phyloP scores from a whole-genome alignment of 1,140 invertebrate species.

The Megalopta genalis region DNA sequence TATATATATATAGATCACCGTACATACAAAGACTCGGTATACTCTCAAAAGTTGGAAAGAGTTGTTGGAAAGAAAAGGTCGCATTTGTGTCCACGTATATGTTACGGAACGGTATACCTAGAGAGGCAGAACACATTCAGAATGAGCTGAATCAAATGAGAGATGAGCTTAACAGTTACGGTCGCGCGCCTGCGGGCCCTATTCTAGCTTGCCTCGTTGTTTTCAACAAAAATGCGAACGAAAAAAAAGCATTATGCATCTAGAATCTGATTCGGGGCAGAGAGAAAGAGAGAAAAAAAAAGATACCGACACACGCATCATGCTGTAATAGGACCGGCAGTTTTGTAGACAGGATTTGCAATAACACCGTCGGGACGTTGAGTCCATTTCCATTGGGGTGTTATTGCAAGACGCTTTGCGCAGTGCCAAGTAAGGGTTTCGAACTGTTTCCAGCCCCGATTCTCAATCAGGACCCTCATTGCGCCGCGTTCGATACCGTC shows the following conservation, averaged over 20 bases:
- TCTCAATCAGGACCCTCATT: constrained; percentile 44
- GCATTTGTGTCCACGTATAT: constrained; percentile 46
- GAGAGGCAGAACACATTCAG: constrained; percentile 53
- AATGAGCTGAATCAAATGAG: constrained; percentile 50
- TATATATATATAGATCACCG: constrained; percentile 11
- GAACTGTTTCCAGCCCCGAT: constrained; percentile 33
- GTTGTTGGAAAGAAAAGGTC: constrained; percentile 52
- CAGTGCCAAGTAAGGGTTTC: constrained; percentile 55
- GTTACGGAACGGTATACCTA: constrained; percentile 45
- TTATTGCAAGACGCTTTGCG: constrained; percentile 63
- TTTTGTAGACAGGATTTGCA: constrained; percentile 52
- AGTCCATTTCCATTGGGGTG: constrained; percentile 12
- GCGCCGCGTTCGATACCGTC: constrained; percentile 35
- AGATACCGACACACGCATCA: not conserved
- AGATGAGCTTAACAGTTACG: constrained; percentile 57
- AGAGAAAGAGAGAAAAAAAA: constrained; percentile 5
- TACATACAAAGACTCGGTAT: constrained; percentile 58
- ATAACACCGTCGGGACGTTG: constrained; percentile 48
- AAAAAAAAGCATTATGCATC: not conserved
- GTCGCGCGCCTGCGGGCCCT: constrained; percentile 72
- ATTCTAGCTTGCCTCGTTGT: constrained; percentile 43
- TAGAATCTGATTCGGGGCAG: not conserved
- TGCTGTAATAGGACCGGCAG: constrained; percentile 60
- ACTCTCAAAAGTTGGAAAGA: constrained; percentile 35
- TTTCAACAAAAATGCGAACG: not conserved